phyloP scores from a whole-genome alignment of 2,113 vertebrate genomes.

The Rhinopomastus cyanomelas region DNA sequence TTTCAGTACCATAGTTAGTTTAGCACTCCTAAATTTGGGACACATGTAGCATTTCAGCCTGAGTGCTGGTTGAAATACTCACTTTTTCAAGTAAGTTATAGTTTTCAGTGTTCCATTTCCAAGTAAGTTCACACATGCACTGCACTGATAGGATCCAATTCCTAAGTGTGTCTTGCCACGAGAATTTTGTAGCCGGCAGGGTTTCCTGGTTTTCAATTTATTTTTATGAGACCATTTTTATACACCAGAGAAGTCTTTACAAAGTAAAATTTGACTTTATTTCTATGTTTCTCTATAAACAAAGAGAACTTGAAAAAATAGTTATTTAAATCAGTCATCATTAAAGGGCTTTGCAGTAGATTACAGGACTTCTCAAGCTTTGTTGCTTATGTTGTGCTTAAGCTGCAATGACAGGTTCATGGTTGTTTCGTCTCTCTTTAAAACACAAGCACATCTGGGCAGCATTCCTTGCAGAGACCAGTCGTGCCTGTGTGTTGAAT shows the following conservation, averaged over 20 bases:
- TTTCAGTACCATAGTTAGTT: background rate
- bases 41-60: background rate
- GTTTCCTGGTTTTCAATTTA: background rate
- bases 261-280: background rate
- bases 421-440: background rate
- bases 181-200: background rate
- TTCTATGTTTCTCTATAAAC: background rate
- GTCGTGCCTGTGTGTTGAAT: background rate
- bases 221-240: background rate
- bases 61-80: background rate
- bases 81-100: background rate
- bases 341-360: background rate
- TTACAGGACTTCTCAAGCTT: background rate
- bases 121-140: background rate
- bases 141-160: background rate
- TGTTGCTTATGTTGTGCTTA: background rate
- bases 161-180: background rate
- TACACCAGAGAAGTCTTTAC: background rate
- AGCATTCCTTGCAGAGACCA: background rate
- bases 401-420: background rate
- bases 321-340: background rate
- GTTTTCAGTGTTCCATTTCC: background rate
- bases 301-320: background rate
- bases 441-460: background rate
- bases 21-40: background rate